Evolutionary conservation across 1,140 invertebrate genomes (phyloP), one percentile per base, ranked within the genome.

Genomic region (Bombyx mandarina): DNA sequence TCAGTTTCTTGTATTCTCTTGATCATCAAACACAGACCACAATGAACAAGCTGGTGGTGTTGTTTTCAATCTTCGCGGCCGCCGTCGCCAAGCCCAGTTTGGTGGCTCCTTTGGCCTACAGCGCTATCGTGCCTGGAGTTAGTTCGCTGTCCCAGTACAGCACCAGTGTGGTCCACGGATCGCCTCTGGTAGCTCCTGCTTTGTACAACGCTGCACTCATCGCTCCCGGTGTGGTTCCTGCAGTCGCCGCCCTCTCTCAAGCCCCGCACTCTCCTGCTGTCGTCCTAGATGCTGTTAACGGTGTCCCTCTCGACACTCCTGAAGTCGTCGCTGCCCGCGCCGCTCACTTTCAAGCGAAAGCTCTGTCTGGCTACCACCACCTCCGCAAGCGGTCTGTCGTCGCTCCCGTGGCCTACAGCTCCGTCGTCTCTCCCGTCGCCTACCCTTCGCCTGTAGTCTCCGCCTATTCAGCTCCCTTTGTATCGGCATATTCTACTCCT

Each of bases 11-110:
- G 70, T 60, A 58, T 43, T 64, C 71, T 59, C 63, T 78, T 71
- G 71, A 69, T 71, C 67, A 67, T 63, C 63, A 54, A 87, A 87
- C 82, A 87, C 84, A 87, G 82, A 89, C 83, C 85, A 88, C 70
- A 71, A 86, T 83, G 81, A 89, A 82, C 84, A 86, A 86, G 69
- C 64, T 83, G 77, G 77, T 88, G 71, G 75, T 86, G 67, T 81
- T 87, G 61, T 76, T 85, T 61, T 77, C 75, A 48, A 62, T 76
- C 50, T 54, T 75, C 51, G 82, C 80, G 60, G 54, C 89, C 56
- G 86, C 85, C 22, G 76, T 82, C 44, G 85, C 85, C 55, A 85
- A 86, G 58, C 86, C 86, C 8, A 73, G 81, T 50, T 51, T 75
- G 43, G 76, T 82, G 50, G 65, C 77, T n/a, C 82, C 86, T 5